Evolutionary conservation across 2,113 vertebrate genomes (phyloP).

Genomic region (Urocolius indicus): DNA sequence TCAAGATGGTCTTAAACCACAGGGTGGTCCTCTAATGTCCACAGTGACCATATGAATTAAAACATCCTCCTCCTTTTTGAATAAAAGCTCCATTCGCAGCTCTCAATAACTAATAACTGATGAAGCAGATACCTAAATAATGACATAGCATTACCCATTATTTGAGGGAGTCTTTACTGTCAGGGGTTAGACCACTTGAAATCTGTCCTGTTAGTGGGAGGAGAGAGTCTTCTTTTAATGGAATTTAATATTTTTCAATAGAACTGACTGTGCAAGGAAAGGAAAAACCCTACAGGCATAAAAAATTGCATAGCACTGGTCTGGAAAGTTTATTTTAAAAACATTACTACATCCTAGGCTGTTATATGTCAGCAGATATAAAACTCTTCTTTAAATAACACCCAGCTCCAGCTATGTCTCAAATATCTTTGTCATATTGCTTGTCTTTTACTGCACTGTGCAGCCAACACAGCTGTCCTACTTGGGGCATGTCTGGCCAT

Average conservation of each 20-base stretch:
- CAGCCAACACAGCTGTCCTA: neutral
- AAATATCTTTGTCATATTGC: neutral
- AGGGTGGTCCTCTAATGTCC: fast-evolving
- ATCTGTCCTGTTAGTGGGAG: neutral
- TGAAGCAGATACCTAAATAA: neutral
- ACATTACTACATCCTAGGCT: neutral
- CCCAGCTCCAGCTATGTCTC: neutral
- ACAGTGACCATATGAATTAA: fast-evolving
- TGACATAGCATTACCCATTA: neutral
- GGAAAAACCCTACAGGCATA: slow-evolving; percentile 1
- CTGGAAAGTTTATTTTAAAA: slow-evolving; percentile 46
- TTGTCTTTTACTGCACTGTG: neutral
- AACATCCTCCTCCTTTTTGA: neutral
- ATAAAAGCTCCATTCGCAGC: neutral
- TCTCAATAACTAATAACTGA: neutral
- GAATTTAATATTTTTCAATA: slow-evolving; percentile 52
- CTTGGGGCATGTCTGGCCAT: neutral
- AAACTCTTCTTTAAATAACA: slow-evolving; percentile 28
- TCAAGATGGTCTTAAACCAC: neutral
- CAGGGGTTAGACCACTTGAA: neutral
- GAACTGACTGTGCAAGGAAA: neutral
- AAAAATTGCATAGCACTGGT: neutral
- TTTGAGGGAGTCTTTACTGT: neutral
- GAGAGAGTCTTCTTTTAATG: neutral
- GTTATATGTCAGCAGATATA: neutral